Base-by-base conservation (phyloP, 2,888 invertebrate genomes). In the Maniola hyperantus region DNA sequence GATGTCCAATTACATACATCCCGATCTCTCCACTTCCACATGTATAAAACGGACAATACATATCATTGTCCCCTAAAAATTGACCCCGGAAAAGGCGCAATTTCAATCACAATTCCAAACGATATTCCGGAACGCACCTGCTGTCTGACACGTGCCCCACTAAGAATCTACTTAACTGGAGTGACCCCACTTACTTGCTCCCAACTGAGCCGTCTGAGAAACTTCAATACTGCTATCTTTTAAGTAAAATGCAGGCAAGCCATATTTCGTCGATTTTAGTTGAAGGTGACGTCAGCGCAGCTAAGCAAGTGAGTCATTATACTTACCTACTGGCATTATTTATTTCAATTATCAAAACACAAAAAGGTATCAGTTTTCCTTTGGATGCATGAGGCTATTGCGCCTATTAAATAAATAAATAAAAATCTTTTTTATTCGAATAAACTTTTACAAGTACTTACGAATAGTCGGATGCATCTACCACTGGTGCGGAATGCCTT, bases 101-200 rank as follows among this genome's bases (percentile, higher is more conserved):
- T 89, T 87, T 82, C 89, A 87, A 90, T 91, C 90, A 88, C 85
- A 88, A 87, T 87, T 75, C 73, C 74, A 76, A 75, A 74, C 73
- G 74, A 78, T 74, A 71, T 74, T 71, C 78, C 74, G 79, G 76
- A 76, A 77, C 86, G 82, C 91, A 91, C 91, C 91, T 91, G 91
- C 83, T 83, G 83, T 84, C 85, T 83, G 79, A 83, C 90, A 90
- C 91, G 91, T 88, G 85, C 89, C 80, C 79, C 72, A 76, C 85
- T 88, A 89, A 91, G 85, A 87, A 88, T 81, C 87, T 88, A 91
- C 91, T 91, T 91, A 91, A 87, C 87, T 83, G 87, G 88, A 91
- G 90, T 91, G 90, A 89, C 89, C 88, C 88, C 85, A 83, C 88
- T 88, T 85, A 76, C 73, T 77, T 81, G 83, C 80, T 80, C 84